Percentiles rank a stretch among this genome's conserved stretches.
These are phyloP conservation scores for Naja naja DNA, from an alignment of 2,113 vertebrate species.

Conservation along the genomic window DNA sequence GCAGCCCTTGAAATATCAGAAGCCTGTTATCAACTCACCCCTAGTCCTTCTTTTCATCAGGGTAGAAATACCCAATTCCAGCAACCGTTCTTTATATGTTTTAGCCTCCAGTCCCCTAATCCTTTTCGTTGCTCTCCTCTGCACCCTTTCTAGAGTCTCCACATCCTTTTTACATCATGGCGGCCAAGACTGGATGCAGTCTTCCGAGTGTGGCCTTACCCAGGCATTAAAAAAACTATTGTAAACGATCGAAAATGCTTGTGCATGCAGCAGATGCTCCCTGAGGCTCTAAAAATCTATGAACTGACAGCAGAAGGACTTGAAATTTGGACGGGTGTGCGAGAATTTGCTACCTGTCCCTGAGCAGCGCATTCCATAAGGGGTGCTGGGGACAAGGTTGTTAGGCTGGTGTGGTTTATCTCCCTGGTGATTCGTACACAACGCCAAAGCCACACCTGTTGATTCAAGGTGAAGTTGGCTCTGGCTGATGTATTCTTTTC, in stretches of 20 bases:
- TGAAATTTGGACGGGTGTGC: not conserved
- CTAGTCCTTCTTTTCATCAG: no score
- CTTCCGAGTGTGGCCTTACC: no score
- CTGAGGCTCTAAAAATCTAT: not conserved
- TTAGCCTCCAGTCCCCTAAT: no score
- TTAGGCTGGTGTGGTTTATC: not conserved
- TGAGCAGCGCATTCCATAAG: not conserved
- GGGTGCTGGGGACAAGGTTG: not conserved
- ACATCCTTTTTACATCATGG: no score
- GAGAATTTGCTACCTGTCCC: not conserved
- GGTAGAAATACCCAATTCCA: no score
- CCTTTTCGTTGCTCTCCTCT: no score
- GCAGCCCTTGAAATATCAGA: no score
- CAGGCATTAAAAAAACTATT: no score
- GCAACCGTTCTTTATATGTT: no score
- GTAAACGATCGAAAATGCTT: not conserved
- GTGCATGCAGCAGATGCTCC: not conserved
- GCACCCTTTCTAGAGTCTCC: no score
- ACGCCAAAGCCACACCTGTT: rapidly evolving
- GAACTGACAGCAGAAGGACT: not conserved
- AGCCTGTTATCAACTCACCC: no score
- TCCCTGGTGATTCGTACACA: not conserved
- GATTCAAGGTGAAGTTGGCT: not conserved
- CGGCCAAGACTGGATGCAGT: no score
- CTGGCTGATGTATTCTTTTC: not conserved